Evolutionary conservation across 1,140 invertebrate species (phyloP), one percentile per base, ranked within the genome.

Genomic region (Sipha flava): DNA sequence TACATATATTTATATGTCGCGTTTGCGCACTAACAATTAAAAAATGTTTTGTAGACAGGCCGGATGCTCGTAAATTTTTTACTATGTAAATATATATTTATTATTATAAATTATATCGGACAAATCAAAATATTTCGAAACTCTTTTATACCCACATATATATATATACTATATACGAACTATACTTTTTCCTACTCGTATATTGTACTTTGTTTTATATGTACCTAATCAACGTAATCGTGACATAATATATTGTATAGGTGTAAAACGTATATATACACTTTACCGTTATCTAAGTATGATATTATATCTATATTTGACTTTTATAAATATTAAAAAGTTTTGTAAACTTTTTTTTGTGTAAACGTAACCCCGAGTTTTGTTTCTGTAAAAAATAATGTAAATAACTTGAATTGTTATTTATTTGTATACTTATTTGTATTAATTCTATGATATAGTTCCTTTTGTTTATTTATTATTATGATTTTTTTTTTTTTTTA

Each of bases 381-480:
- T 43, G 64, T 66, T 43, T 40, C 26, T 43, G 37, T 40, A 23
- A 14, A 66, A 31, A 18, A 66, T 12, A 52, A 43, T 52, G 80
- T 73, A 80, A 73, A 68, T 80, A 80, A 64, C n/a, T 62, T n/a
- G n/a, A 57, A 43, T 62, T 64, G 49, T 62, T 79, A 81, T 54
- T 68, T 80, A 81, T 59, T 62, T 81, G 57, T 66, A 70, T 77
- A 54, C 75, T 80, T 34, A 73, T 81, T 21, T 62, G 47, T 75
- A 75, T 75, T 75, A 52, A 52, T 72, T 72, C 49, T 72, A 73
- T 34, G 70, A 81, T 64, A 81, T 68, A 66, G 81, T 68, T 66
- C 79, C 80, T 59, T 80, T 75, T 59, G 64, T 72, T 75, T 75
- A 80, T 9, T 37, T 40, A 43, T 47, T n/a, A 49, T 52, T 49